Evolutionary conservation across 2,113 vertebrate genomes (phyloP), one percentile per base, ranked within the genome.

Genomic region (Eira barbara): DNA sequence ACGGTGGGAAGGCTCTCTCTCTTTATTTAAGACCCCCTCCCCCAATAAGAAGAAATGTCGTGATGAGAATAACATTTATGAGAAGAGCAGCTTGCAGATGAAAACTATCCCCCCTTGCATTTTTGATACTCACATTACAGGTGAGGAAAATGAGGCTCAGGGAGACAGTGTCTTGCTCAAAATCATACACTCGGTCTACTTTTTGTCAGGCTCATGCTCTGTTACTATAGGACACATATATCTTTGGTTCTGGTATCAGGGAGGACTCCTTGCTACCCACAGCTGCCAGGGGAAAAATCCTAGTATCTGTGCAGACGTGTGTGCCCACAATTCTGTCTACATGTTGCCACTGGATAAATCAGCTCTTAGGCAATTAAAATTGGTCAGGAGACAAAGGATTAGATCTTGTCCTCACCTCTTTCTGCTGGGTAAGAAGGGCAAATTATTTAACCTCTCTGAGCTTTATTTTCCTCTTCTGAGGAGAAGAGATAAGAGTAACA

Each of bases 381-480:
- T 31, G 61, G 82, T 65, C 25, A 18, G 1, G 52, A 63, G 39
- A 61, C 42, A n/a, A 39, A 79, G 45, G 13, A 11, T 73, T 42
- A 65, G 34, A 49, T 6, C 76, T 25, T 57, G n/a, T 23, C 65
- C 55, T 61, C 65, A 3, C 17, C 55, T n/a, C 71, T 83, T 81
- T 27, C 47, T 87, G 47, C 12, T 65, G 61, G 31, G 74, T 57
- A 67, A 69, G n/a, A 80, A 91, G 39, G 73, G 36, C 31, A 71
- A 71, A 47, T 45, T 34, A 20, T 69, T 89, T 78, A 47, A 81
- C 80, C 34, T 98, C 81, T 87, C 74, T 45, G 55, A 29, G 25
- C 42, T 69, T 92, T 57, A 20, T 42, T 93, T 85, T 82, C 52
- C 85, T 97, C 52, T 85, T 85, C 23, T 76, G 82, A 89, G 39